A percentile compares a stretch with the other conserved stretches of the same genome.
phyloP scores from a whole-genome alignment of 2,888 invertebrate species.

The Mythimna loreyi region DNA sequence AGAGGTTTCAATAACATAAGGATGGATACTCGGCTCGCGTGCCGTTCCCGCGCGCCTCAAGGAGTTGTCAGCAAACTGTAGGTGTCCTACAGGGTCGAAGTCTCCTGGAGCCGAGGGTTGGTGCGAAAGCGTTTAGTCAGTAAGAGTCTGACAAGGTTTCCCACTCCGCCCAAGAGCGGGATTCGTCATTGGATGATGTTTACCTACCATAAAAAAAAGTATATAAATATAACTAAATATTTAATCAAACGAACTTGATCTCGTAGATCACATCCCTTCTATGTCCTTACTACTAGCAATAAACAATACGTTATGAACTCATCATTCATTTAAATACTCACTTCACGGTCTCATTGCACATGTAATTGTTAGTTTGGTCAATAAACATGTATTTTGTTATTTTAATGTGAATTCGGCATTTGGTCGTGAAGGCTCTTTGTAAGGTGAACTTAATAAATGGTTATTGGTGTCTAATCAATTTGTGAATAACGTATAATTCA shows the following conservation, averaged over 20 bases:
- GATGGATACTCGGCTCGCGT: too few relatives aligned
- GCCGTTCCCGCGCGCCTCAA: too few relatives aligned
- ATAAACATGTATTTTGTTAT: constrained; percentile 72
- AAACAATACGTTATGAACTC: constrained; percentile 61
- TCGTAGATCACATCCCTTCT: constrained; percentile 32
- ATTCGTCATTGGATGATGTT: too few relatives aligned
- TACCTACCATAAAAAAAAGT: too few relatives aligned
- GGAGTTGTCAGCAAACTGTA: too few relatives aligned
- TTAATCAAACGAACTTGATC: constrained; percentile 22
- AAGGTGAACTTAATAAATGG: constrained; percentile 63
- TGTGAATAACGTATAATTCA: too few relatives aligned
- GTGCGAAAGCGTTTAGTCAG: too few relatives aligned
- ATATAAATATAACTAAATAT: background rate
- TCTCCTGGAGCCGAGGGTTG: too few relatives aligned
- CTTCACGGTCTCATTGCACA: constrained; percentile 64
- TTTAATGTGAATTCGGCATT: constrained; percentile 68
- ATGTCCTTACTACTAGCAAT: constrained; percentile 54
- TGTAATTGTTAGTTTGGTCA: constrained; percentile 65
- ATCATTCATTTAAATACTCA: constrained; percentile 67
- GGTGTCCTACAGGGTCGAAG: too few relatives aligned
- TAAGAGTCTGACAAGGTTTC: too few relatives aligned
- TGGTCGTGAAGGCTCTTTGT: constrained; percentile 69
- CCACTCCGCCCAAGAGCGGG: too few relatives aligned
- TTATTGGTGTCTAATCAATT: background rate
- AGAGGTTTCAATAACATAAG: too few relatives aligned